Base-by-base conservation (phyloP, 2,888 invertebrate genomes). In the Ernsta delagoae region DNA sequence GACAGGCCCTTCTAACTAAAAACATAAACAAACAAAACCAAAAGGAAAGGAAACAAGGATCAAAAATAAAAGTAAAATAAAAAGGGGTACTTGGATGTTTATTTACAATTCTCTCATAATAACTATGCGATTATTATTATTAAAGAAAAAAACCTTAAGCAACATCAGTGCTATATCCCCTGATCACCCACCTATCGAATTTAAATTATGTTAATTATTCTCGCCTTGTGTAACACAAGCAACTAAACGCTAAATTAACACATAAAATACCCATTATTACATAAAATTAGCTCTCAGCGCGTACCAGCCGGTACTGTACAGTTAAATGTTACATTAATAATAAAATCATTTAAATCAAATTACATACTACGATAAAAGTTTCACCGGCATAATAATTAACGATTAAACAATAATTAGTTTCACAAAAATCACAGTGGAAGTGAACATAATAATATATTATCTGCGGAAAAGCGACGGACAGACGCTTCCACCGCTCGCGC, bases 11-110 rank as follows among this genome's bases (percentile, higher is more conserved):
- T 57, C 5, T 63, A 3, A 11, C 31, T 59, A 34, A 36, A 12
- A 54, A 48, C 56, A 59, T 11, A 8, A 66, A 66, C n/a, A 43
- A 39, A 60, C 34, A 7, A 45, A 69, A 59, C 8, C 4, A 39
- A 68, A 53, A 57, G 70, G 74, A 70, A 48, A 65, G 70, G 71
- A 66, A 67, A 75, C 75, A 43, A 70, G 71, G 81, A 75, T 73
- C 2, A 71, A 87, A 53, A 92, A 91, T 87, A 87, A 93, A 93
- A 92, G 79, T 84, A 88, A 92, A 92, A 90, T 87, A 88, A 92
- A 86, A 90, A 90, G 90, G 92, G 91, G 89, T 89, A 90, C 86
- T 86, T 86, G 90, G 90, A 91, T 92, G 91, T 93, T 93, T 93
- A 93, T 93, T 93, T 93, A 93, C 93, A 93, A 85, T 88, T 89